A percentile compares a stretch with the other conserved stretches of the same genome.
phyloP scores from a whole-genome alignment of 2,113 vertebrate genomes.

The Petrocephalus microphthalmus region DNA sequence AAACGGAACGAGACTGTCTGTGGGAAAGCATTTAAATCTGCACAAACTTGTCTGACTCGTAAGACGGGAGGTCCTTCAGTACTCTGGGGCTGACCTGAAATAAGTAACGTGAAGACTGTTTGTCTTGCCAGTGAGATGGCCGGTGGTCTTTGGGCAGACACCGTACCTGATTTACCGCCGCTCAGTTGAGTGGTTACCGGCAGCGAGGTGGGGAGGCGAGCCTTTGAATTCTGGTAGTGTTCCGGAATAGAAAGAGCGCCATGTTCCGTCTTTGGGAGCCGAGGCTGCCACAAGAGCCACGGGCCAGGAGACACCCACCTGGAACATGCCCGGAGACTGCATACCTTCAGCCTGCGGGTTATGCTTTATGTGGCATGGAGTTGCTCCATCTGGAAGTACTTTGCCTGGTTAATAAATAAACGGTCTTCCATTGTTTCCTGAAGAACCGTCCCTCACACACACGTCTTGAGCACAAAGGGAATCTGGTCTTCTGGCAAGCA shows the following conservation, averaged over 20 bases:
- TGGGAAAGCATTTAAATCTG: not conserved
- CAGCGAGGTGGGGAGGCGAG: not conserved
- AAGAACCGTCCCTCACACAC: not conserved
- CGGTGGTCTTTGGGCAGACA: not conserved
- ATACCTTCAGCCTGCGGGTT: slow-evolving; percentile 31
- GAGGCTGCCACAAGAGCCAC: not conserved
- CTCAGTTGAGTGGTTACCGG: not conserved
- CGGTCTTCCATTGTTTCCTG: not conserved
- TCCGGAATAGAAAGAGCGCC: not conserved
- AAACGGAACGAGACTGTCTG: not conserved
- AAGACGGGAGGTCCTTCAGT: not conserved
- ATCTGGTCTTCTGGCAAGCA: not conserved
- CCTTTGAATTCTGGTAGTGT: not conserved
- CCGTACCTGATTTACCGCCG: not conserved
- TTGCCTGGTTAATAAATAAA: slow-evolving; percentile 6
- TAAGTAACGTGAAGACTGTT: not conserved
- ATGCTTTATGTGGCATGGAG: slow-evolving; percentile 14
- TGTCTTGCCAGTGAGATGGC: not conserved
- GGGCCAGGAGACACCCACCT: not conserved
- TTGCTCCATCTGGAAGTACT: slow-evolving; percentile 9
- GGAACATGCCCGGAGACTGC: slow-evolving; percentile 40
- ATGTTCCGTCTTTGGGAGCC: not conserved
- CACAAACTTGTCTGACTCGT: not conserved
- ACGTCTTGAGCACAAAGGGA: not conserved
- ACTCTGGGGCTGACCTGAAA: not conserved